Percentiles rank a stretch among this genome's conserved stretches.
Conservation (phyloP, 2,113 vertebrate species). For the Centropus bengalensis region DNA sequence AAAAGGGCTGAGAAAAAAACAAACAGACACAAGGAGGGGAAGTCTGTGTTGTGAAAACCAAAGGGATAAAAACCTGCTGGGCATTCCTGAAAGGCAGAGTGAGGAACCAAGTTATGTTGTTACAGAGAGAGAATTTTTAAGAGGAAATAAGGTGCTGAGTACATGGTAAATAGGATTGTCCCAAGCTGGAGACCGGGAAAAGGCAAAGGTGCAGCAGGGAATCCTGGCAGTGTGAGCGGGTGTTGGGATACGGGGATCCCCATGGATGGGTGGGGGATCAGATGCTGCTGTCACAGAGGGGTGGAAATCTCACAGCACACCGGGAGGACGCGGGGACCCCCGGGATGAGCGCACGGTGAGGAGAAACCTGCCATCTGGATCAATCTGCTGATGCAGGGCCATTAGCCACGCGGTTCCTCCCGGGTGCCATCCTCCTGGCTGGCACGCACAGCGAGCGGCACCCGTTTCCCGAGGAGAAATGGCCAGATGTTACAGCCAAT, state of each 20-base stretch:
- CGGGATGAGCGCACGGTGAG: rapidly evolving
- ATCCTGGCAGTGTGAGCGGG: background rate
- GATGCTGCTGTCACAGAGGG: background rate
- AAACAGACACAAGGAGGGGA: background rate
- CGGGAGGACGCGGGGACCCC: background rate
- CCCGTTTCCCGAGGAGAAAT: background rate
- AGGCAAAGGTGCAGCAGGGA: background rate
- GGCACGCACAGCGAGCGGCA: background rate
- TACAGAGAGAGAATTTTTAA: background rate
- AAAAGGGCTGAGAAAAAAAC: background rate
- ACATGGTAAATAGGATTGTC: background rate
- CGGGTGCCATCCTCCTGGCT: background rate
- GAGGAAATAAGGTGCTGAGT: background rate
- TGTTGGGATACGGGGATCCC: background rate
- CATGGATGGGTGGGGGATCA: rapidly evolving
- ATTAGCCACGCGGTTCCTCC: background rate
- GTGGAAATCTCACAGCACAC: background rate
- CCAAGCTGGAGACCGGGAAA: background rate
- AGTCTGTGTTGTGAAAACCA: background rate
- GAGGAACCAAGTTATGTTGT: background rate
- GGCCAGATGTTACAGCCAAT: constrained; percentile 36
- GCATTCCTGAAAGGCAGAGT: background rate
- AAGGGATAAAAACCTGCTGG: background rate
- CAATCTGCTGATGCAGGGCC: background rate
- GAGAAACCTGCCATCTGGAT: background rate